Evolutionary conservation across 2,888 invertebrate genomes (phyloP).

Genomic region (Melinaea marsaeus): DNA sequence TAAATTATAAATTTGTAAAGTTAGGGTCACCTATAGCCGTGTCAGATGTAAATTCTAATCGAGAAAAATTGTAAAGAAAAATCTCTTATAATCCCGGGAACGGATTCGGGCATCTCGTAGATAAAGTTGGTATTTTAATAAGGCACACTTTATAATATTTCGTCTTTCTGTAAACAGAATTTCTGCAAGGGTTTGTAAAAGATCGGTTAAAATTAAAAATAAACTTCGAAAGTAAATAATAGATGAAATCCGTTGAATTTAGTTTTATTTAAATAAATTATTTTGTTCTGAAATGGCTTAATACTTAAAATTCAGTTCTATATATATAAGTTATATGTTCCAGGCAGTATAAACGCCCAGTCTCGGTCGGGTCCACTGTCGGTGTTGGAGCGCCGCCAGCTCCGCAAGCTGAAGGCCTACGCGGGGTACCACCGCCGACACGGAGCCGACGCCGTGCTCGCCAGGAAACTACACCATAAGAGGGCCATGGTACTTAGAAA

Average conservation of each 20-base stretch:
- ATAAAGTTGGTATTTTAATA: no score
- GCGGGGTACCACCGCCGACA: constrained; percentile 87
- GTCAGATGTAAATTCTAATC: no score
- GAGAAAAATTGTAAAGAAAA: no score
- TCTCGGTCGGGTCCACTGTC: constrained; percentile 71
- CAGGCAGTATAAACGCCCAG: constrained; percentile 88
- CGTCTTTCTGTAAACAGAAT: no score
- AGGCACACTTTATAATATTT: no score
- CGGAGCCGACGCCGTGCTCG: constrained; percentile 89
- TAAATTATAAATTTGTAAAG: no score
- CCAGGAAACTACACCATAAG: constrained; percentile 85
- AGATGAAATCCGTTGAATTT: background rate
- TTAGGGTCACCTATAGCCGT: no score
- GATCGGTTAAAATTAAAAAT: no score
- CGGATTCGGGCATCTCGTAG: no score
- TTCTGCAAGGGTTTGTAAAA: no score
- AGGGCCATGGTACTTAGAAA: constrained; percentile 56
- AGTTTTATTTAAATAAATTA: constrained; percentile 1
- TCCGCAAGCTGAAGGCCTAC: constrained; percentile 88
- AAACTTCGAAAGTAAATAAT: background rate
- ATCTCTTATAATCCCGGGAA: no score
- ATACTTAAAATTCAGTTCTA: background rate
- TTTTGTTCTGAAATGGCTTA: background rate
- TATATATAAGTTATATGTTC: constrained; percentile 26
- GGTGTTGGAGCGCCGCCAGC: constrained; percentile 84